A percentile compares a stretch with the other conserved stretches of the same genome.
These are phyloP conservation scores for Cistogaster globosa DNA, from an alignment of 2,888 invertebrate species.

Conservation along the genomic window DNA sequence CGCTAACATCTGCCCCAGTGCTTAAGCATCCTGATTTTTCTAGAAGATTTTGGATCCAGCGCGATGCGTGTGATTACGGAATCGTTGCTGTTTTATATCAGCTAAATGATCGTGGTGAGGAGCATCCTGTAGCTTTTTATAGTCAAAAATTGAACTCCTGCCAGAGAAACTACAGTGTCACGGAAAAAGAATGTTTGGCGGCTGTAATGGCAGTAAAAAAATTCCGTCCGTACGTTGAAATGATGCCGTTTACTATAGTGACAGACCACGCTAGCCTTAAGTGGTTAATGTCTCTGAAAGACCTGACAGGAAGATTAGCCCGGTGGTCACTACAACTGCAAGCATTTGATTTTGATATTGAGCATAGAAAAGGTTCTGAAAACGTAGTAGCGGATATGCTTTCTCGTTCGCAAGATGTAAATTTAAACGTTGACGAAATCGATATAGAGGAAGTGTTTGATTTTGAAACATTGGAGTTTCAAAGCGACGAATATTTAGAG, in stretches of 20 bases:
- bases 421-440: conserved; percentile 1
- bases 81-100: no score
- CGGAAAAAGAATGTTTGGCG: conserved; percentile 1
- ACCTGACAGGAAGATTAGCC: conserved; percentile 15
- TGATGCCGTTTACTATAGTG: background rate
- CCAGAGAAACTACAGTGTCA: background rate
- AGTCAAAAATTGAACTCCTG: background rate
- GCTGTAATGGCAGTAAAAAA: background rate
- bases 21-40: background rate
- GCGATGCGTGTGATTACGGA: no score
- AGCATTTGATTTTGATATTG: conserved; percentile 7
- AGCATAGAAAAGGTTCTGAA: conserved; percentile 26
- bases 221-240: background rate
- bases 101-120: no score
- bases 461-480: background rate
- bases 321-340: conserved; percentile 40
- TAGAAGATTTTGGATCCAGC: no score
- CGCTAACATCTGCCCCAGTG: conserved; percentile 41
- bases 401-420: background rate
- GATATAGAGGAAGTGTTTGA: background rate
- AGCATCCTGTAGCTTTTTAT: no score
- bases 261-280: conserved; percentile 1
- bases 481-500: no score
- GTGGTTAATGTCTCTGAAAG: background rate
- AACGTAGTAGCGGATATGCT: conserved; percentile 31